Base-by-base conservation (phyloP, 2,888 invertebrate genomes). In the Mantis religiosa region DNA sequence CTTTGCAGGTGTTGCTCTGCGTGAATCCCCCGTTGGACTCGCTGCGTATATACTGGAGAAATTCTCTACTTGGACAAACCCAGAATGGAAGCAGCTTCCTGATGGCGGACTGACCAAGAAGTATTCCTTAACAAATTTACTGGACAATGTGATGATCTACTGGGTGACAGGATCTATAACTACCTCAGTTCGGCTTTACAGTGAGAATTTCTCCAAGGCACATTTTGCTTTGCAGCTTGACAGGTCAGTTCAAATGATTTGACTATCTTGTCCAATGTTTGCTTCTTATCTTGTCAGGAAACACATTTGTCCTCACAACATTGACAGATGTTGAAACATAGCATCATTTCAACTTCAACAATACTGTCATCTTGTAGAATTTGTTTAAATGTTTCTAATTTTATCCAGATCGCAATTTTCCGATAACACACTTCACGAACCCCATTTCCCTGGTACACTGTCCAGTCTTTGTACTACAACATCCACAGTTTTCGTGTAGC, bases 21-120 rank as follows among this genome's bases (percentile, higher is more conserved):
- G 92, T 89, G 94, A 94, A 90, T 94, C 94, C 25, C 95, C 95
- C 0, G 92, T 93, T 82, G 95, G 95, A 9, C 91, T 95, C 89
- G 94, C 94, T 20, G 94, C 94, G 3, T 95, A 94, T 91, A 93
- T 95, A 30, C 91, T 95, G 84, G 95, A 95, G 91, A 95, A 95
- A 91, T 94, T 94, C 91, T 93, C 94, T 3, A 92, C 93, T 3
- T 94, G 94, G 93, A 94, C 94, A 0, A 92, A 93, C 89, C 86
- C 87, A 4, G 90, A 91, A 2, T 91, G 91, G 90, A 89, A 91
- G 20, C 89, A 91, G 12, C 91, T 92, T 15, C 91, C 91, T 4
- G 94, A 94, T 91, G 94, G 94, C 30, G 94, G 94, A 25, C 91
- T 95, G 28, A 92, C 92, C 20, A 91, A 92, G 83, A 93, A 93